Evolutionary conservation across 2,113 vertebrate genomes (phyloP).

Genomic region (Urocynchramus pylzowi): DNA sequence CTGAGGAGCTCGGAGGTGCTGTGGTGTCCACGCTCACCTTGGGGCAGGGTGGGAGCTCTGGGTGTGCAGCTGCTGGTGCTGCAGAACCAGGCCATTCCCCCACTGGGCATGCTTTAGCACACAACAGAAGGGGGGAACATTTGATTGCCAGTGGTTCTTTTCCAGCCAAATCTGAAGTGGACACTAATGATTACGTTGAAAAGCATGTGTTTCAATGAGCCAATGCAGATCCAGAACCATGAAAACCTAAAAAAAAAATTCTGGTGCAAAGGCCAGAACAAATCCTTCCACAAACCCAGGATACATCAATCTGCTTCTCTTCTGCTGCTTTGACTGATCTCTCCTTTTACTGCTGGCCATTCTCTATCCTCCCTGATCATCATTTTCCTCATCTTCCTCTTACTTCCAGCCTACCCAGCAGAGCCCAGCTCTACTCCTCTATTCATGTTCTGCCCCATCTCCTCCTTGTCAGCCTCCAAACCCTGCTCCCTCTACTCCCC

Average conservation of each 20-base stretch:
- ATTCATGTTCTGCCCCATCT: accelerated
- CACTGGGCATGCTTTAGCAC: not conserved
- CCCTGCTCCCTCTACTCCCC: not conserved
- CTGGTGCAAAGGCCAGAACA: not conserved
- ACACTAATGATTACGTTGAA: not conserved
- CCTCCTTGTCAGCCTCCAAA: not conserved
- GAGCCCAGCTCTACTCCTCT: not conserved
- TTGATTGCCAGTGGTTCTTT: not conserved
- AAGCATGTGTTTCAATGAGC: not conserved
- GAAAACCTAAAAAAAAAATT: not conserved
- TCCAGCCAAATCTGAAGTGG: not conserved
- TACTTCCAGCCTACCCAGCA: not conserved
- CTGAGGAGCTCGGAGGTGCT: not conserved
- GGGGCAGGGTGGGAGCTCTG: not conserved
- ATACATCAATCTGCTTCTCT: not conserved
- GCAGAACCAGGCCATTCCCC: not conserved
- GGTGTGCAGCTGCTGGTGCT: not conserved
- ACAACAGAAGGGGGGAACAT: not conserved
- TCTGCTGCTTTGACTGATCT: not conserved
- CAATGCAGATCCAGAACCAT: not conserved
- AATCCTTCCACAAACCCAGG: not conserved
- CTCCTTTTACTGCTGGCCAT: not conserved
- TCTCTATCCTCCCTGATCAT: not conserved
- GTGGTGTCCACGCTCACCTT: not conserved
- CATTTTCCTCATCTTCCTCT: not conserved